These are phyloP conservation scores for Synergus itoensis DNA, from an alignment of 2,888 invertebrate species.

Conservation along the genomic window DNA sequence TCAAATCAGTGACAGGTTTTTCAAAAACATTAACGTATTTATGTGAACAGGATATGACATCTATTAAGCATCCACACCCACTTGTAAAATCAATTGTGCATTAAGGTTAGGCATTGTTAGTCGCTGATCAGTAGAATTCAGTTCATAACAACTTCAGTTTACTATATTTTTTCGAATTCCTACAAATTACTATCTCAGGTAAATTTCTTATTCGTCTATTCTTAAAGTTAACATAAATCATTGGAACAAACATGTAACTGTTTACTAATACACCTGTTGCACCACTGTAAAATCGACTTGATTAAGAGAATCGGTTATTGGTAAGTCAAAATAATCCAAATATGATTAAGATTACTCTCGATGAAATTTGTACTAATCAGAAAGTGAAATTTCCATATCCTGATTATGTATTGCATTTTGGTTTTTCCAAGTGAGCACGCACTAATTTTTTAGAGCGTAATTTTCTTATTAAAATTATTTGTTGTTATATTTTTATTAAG, in stretches of 20 bases:
- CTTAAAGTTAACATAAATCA: conserved; percentile 19
- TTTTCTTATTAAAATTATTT: conserved; percentile 40
- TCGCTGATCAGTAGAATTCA: conserved; percentile 34
- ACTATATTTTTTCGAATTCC: neutral
- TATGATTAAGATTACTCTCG: neutral
- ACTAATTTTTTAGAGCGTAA: conserved; percentile 31
- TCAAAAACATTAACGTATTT: conserved; percentile 30
- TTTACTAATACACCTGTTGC: conserved; percentile 40
- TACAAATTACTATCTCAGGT: neutral
- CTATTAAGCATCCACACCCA: conserved; percentile 58
- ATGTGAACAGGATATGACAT: conserved; percentile 53
- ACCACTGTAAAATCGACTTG: conserved; percentile 18
- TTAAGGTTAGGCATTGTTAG: conserved; percentile 45
- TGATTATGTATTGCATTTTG: neutral
- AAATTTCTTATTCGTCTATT: neutral
- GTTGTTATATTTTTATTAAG: conserved; percentile 9
- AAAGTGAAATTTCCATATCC: neutral
- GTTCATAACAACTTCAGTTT: conserved; percentile 17
- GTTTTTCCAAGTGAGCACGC: conserved; percentile 34
- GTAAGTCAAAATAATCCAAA: neutral
- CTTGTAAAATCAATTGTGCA: conserved; percentile 55
- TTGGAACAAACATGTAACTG: conserved; percentile 21
- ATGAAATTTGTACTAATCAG: neutral
- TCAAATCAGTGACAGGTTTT: neutral
- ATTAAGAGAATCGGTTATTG: conserved; percentile 8